Conservation (phyloP, 2,888 invertebrate species). For the Didymodactylos carnosus region DNA sequence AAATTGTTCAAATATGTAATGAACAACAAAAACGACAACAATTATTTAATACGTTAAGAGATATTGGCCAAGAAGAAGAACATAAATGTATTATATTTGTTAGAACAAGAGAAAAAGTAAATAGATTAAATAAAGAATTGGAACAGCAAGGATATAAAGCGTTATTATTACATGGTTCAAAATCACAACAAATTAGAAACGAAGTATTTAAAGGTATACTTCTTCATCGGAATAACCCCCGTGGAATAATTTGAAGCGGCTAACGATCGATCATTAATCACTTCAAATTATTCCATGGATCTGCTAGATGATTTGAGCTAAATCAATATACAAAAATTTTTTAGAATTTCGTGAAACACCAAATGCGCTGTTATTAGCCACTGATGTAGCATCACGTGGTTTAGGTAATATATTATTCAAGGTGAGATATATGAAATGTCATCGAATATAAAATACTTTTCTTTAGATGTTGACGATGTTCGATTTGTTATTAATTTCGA, state of each 20-base stretch:
- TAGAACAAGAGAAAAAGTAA: slow-evolving; percentile 91
- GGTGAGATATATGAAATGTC: background rate
- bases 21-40: slow-evolving; percentile 69
- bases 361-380: background rate
- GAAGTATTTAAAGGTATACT: slow-evolving; percentile 57
- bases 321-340: no score
- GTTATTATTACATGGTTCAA: slow-evolving; percentile 70
- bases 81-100: slow-evolving; percentile 89
- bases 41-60: slow-evolving; percentile 17
- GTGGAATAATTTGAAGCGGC: no score
- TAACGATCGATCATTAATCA: no score
- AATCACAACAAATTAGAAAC: slow-evolving; percentile 78
- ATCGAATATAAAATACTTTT: background rate
- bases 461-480: slow-evolving; percentile 80
- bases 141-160: slow-evolving; percentile 43
- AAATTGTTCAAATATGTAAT: slow-evolving; percentile 84
- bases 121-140: slow-evolving; percentile 61
- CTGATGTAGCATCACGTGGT: background rate
- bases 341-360: background rate
- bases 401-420: background rate
- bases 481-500: slow-evolving; percentile 93
- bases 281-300: no score
- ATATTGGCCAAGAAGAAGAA: background rate
- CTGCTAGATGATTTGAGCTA: no score
- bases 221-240: no score